Evolutionary conservation across 2,797 vertebrate genomes (phyloP).

Genomic region (Sebastes diaconus): DNA sequence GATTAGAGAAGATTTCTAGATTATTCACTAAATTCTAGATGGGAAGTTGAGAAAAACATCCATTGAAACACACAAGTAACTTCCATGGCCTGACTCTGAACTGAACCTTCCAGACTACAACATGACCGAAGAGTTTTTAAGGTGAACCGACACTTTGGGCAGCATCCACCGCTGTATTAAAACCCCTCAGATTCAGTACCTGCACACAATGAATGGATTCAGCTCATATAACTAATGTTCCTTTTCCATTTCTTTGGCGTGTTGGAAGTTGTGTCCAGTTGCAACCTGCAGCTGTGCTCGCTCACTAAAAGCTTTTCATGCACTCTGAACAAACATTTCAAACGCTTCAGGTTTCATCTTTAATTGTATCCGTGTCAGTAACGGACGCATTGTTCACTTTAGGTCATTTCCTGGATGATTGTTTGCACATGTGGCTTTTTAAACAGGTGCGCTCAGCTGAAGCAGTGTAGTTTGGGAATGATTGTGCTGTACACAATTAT

Average conservation of each 20-base stretch:
- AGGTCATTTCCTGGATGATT: not conserved
- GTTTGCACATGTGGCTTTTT: not conserved
- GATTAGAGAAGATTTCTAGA: not conserved
- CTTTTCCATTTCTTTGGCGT: not conserved
- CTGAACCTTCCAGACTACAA: not conserved
- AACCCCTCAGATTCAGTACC: too few relatives aligned
- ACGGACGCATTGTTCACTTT: not conserved
- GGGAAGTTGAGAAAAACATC: not conserved
- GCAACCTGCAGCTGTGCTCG: not conserved
- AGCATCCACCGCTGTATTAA: too few relatives aligned
- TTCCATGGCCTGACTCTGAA: not conserved
- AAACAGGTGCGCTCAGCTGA: not conserved
- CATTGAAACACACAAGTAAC: not conserved
- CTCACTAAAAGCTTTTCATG: not conserved
- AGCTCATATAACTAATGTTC: not conserved
- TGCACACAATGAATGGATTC: not conserved
- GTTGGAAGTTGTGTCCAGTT: not conserved
- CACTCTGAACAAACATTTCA: not conserved
- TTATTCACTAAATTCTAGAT: slow-evolving; percentile 6
- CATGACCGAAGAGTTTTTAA: not conserved
- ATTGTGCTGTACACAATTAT: not conserved
- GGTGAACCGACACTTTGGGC: not conserved
- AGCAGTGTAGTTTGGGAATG: not conserved
- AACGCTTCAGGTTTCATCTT: not conserved
- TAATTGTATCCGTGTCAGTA: not conserved